Evolutionary conservation across 2,113 vertebrate genomes (phyloP).

Genomic region (Megalops atlanticus): DNA sequence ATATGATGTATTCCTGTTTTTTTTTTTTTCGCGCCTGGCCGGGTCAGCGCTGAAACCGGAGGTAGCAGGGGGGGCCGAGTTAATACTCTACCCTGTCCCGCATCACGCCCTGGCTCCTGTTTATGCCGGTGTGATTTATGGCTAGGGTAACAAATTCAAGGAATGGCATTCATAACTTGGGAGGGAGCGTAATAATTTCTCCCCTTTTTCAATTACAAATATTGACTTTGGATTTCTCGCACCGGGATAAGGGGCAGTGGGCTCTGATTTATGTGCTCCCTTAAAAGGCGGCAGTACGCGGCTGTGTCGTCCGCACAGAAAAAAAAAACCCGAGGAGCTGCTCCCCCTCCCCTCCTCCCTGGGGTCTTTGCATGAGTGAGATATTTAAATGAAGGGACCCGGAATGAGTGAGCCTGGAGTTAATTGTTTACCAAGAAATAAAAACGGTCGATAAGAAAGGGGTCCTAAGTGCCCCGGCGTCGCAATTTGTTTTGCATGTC

Average conservation of each 20-base stretch:
- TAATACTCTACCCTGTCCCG: not conserved
- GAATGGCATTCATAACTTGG: not conserved
- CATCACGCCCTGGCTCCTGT: no score
- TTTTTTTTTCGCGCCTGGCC: no score
- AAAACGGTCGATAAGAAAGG: not conserved
- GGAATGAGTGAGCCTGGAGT: not conserved
- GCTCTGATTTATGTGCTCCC: not conserved
- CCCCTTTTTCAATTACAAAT: constrained; percentile 11
- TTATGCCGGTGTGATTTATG: not conserved
- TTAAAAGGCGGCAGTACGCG: not conserved
- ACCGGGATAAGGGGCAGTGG: not conserved
- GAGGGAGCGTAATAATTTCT: not conserved
- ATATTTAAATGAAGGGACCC: not conserved
- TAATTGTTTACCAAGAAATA: not conserved
- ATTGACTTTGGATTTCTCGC: not conserved
- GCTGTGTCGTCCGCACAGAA: not conserved
- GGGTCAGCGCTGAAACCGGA: no score
- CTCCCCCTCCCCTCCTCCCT: no score
- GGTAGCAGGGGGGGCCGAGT: no score
- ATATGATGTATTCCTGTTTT: no score
- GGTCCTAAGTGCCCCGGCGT: not conserved
- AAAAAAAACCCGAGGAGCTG: no score
- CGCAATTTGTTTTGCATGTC: constrained; percentile 33
- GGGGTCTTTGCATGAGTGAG: not conserved
- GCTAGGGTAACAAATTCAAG: not conserved